These are phyloP conservation scores for Bothrops jararaca DNA, from an alignment of 2,113 vertebrate species.

Conservation along the genomic window DNA sequence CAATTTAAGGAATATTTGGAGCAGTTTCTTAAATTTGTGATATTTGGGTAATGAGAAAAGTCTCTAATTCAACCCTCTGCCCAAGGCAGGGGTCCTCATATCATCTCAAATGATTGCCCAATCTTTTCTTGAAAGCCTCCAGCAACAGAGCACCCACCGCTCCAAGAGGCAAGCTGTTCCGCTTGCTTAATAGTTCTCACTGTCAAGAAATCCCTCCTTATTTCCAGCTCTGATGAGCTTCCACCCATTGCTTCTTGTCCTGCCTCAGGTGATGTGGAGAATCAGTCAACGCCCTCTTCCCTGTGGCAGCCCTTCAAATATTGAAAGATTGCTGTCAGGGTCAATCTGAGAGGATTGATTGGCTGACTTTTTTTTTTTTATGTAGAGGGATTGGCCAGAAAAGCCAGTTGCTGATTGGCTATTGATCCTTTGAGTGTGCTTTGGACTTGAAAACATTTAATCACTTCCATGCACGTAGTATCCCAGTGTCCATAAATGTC, in stretches of 20 bases:
- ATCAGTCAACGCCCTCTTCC: not conserved
- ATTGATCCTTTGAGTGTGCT: not conserved
- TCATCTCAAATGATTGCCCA: not conserved
- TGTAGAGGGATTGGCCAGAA: not conserved
- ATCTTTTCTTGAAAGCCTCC: not conserved
- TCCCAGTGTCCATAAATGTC: not conserved
- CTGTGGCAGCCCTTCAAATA: not conserved
- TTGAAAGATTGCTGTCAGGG: not conserved
- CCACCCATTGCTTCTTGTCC: not conserved
- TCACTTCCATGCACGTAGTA: not conserved
- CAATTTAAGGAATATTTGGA: not conserved
- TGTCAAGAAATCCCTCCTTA: not conserved
- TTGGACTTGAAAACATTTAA: not conserved
- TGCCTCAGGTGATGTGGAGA: not conserved
- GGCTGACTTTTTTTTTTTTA: not conserved
- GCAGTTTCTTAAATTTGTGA: not conserved
- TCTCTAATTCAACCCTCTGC: not conserved
- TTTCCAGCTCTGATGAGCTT: not conserved
- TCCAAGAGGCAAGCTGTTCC: not conserved
- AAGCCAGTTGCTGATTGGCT: not conserved
- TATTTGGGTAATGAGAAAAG: not conserved
- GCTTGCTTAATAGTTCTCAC: not conserved
- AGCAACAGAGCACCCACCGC: not conserved
- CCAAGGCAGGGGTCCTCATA: not conserved
- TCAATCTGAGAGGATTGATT: not conserved